A percentile compares a stretch with the other conserved stretches of the same genome.
These are phyloP conservation scores for Phasia obesa DNA, from an alignment of 2,888 invertebrate species.

Conservation along the genomic window DNA sequence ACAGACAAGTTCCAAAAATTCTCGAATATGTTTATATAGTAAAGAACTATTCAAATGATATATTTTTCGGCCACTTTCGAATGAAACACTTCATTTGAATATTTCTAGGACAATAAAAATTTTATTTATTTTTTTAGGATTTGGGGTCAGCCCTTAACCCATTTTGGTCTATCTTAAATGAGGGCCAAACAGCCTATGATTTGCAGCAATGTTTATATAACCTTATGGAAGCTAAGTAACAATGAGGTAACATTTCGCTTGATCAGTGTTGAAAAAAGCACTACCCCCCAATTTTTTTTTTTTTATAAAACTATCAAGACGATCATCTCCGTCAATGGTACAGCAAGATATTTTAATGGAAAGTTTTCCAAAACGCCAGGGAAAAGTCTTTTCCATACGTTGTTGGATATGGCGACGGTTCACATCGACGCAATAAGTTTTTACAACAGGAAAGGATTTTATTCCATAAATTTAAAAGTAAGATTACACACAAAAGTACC, in stretches of 20 bases:
- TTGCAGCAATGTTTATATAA: not conserved
- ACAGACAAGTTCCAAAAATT: no score
- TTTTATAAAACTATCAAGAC: not conserved
- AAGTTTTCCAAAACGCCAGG: conserved; percentile 1
- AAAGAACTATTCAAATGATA: no score
- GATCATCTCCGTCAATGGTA: not conserved
- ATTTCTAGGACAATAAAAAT: no score
- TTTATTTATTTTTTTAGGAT: no score
- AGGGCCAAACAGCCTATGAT: not conserved
- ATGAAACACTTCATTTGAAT: no score
- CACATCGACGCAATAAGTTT: conserved; percentile 6
- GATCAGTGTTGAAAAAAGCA: not conserved
- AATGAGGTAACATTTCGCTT: not conserved
- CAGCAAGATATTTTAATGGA: not conserved
- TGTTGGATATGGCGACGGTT: no score
- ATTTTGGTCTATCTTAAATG: not conserved
- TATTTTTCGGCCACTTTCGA: no score
- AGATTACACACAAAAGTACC: no score
- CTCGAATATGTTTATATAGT: no score
- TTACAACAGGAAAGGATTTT: conserved; percentile 31
- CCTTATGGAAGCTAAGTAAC: not conserved
- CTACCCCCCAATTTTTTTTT: not conserved
- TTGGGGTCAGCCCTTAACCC: not conserved
- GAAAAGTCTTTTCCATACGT: not conserved
- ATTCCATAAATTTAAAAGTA: no score